A percentile compares a stretch with the other conserved stretches of the same genome.
phyloP scores from a whole-genome alignment of 2,797 vertebrate genomes.

The Rhynchotus rufescens region DNA sequence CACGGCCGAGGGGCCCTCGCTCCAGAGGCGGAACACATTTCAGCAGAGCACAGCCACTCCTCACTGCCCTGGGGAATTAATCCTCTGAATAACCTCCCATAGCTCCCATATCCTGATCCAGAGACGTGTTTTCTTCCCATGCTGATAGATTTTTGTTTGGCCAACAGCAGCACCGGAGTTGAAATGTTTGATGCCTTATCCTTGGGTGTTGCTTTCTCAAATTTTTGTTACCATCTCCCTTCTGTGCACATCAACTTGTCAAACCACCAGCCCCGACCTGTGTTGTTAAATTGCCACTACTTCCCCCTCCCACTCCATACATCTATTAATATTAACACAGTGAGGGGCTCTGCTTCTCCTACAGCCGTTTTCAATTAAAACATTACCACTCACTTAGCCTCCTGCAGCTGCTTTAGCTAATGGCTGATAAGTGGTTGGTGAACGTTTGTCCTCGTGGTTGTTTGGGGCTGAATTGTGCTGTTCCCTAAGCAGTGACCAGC shows the following conservation, averaged over 20 bases:
- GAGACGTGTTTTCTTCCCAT: not conserved
- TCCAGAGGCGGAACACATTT: conserved; percentile 30
- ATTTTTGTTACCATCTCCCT: not conserved
- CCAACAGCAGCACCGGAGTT: not conserved
- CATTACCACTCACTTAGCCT: not conserved
- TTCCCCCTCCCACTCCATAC: rapidly evolving
- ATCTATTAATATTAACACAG: not conserved
- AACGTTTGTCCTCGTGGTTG: no score
- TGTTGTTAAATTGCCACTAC: not conserved
- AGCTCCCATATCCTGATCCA: conserved; percentile 4
- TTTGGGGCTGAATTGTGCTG: not conserved
- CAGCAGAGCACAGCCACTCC: conserved; percentile 11
- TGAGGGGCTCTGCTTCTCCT: not conserved
- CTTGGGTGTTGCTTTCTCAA: not conserved
- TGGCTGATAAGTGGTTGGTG: not conserved
- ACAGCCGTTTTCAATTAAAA: not conserved
- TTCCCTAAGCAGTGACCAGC: not conserved
- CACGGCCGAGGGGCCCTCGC: conserved; percentile 24
- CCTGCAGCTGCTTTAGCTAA: not conserved
- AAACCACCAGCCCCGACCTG: not conserved
- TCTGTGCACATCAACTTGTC: not conserved
- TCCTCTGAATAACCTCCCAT: conserved; percentile 44
- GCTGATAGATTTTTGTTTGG: not conserved
- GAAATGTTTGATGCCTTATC: not conserved
- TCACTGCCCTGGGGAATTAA: conserved; percentile 42